A percentile compares a stretch with the other conserved stretches of the same genome.
Conservation (phyloP, 1,140 invertebrate genomes). For the Tribolium madens region DNA sequence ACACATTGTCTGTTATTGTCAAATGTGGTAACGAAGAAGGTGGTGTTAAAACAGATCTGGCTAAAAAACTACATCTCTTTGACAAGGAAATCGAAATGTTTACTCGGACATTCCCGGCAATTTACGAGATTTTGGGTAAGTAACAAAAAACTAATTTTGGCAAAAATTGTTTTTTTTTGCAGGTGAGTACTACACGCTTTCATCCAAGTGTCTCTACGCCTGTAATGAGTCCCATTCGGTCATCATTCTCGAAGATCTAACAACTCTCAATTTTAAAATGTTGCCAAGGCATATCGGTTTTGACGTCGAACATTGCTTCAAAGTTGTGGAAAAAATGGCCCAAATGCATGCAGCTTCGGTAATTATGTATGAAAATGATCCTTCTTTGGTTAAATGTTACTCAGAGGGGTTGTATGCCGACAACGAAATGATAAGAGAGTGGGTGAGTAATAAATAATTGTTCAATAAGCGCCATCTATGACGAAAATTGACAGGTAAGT, state of each 20-base stretch:
- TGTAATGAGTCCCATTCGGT: constrained; percentile 64
- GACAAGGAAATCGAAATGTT: constrained; percentile 61
- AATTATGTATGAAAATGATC: constrained; percentile 68
- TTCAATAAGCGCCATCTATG: background rate
- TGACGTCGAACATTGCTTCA: constrained; percentile 67
- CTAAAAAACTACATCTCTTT: constrained; percentile 57
- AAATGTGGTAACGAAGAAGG: constrained; percentile 58
- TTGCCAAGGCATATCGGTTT: constrained; percentile 68
- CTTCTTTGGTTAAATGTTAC: constrained; percentile 62
- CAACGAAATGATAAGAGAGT: constrained; percentile 55
- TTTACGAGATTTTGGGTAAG: constrained; percentile 57
- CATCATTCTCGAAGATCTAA: constrained; percentile 70
- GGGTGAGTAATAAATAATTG: constrained; percentile 54
- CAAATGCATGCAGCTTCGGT: constrained; percentile 72
- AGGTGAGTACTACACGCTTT: constrained; percentile 54
- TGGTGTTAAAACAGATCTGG: constrained; percentile 56
- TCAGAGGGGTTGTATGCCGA: constrained; percentile 64
- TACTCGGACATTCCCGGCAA: constrained; percentile 54
- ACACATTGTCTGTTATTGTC: constrained; percentile 56
- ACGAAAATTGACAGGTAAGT: background rate
- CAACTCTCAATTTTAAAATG: constrained; percentile 70
- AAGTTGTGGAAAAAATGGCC: constrained; percentile 70
- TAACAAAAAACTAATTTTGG: too few species aligned
- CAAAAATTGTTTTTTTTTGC: background rate
- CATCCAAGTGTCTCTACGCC: constrained; percentile 60